Conservation (phyloP, 2,888 invertebrate genomes). For the Sesia apiformis region DNA sequence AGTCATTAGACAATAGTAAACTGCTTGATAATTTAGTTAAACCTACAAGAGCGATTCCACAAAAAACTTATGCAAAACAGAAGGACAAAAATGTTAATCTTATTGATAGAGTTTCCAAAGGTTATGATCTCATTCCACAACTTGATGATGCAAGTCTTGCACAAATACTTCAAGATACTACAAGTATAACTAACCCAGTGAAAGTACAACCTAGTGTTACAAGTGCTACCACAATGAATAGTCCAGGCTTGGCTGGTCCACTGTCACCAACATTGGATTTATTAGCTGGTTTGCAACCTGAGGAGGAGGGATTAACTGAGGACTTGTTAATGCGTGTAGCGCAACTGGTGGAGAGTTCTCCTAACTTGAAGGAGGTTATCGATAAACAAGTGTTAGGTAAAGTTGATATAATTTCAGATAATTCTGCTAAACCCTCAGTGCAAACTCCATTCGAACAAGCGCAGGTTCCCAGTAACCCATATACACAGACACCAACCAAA, state of each 20-base stretch:
- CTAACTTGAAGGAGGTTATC: constrained; percentile 81
- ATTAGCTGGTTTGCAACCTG: constrained; percentile 75
- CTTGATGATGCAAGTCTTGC: constrained; percentile 66
- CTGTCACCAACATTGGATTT: constrained; percentile 76
- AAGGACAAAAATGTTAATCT: constrained; percentile 28
- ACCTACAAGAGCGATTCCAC: constrained; percentile 18
- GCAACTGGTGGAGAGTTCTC: constrained; percentile 79
- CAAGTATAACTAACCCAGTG: constrained; percentile 30
- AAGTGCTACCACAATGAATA: constrained; percentile 46
- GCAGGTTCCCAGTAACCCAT: constrained; percentile 25
- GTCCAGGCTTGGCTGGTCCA: constrained; percentile 67
- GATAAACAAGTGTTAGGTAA: constrained; percentile 77
- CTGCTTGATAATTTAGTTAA: constrained; percentile 22
- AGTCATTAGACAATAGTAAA: constrained; percentile 13
- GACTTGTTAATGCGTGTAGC: constrained; percentile 84
- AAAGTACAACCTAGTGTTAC: constrained; percentile 44
- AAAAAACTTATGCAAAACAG: constrained; percentile 36
- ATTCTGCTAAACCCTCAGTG: constrained; percentile 20
- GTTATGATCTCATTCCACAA: constrained; percentile 58
- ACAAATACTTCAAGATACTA: constrained; percentile 63
- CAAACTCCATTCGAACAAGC: constrained; percentile 17
- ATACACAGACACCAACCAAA: constrained; percentile 37
- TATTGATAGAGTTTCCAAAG: constrained; percentile 39
- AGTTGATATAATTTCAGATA: constrained; percentile 42
- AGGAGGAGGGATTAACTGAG: constrained; percentile 79